Evolutionary conservation across 2,113 vertebrate species (phyloP).

Genomic region (Periophthalmodon schlosseri): DNA sequence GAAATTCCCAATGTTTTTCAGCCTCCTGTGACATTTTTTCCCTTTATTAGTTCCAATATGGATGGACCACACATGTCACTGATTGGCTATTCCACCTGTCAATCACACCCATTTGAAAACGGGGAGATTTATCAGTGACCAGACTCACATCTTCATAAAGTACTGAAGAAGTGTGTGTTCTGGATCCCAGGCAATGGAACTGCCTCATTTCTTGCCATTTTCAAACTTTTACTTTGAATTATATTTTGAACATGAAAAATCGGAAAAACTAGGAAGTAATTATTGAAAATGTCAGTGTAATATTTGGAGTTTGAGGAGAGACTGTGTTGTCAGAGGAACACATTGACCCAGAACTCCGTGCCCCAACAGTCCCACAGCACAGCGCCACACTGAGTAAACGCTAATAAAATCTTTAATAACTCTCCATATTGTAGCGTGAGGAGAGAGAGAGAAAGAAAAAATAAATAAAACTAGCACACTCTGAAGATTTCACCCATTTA

Average conservation of each 20-base stretch:
- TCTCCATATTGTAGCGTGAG: not conserved
- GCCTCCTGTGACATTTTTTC: too few relatives aligned
- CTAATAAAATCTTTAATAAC: slow-evolving; percentile 7
- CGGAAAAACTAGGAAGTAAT: not conserved
- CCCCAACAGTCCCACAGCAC: not conserved
- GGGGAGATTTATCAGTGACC: too few relatives aligned
- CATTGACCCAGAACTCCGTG: not conserved
- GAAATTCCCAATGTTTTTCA: too few relatives aligned
- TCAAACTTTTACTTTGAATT: too few relatives aligned
- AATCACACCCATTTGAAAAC: too few relatives aligned
- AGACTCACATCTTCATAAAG: too few relatives aligned
- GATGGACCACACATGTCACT: too few relatives aligned
- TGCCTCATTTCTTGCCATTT: not conserved
- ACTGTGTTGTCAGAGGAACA: not conserved
- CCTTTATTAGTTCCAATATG: too few relatives aligned
- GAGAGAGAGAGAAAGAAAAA: not conserved
- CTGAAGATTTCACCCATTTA: slow-evolving; percentile 1
- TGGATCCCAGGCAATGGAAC: too few relatives aligned
- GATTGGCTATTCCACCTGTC: too few relatives aligned
- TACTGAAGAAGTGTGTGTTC: too few relatives aligned
- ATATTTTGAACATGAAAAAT: not conserved
- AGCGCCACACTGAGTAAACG: not conserved
- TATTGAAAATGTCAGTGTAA: not conserved
- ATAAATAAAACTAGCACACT: not conserved
- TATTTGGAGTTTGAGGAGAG: not conserved